A percentile compares a stretch with the other conserved stretches of the same genome.
phyloP scores from a whole-genome alignment of 2,113 vertebrate genomes.

The Gobiocypris rarus region DNA sequence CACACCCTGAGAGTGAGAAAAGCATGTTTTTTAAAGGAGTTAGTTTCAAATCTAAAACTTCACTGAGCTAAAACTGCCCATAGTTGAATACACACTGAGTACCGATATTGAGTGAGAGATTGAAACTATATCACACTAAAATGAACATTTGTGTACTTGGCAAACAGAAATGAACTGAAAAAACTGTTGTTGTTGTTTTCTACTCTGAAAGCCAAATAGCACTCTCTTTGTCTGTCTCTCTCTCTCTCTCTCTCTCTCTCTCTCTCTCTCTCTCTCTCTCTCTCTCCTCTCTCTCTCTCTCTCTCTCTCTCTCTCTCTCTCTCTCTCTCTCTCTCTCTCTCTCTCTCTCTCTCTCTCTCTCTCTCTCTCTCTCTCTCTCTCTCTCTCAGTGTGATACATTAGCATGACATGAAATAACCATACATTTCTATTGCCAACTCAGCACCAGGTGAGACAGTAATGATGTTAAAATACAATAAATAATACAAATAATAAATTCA shows the following conservation, averaged over 20 bases:
- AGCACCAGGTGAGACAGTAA: background rate
- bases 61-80: background rate
- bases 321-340: background rate
- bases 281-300: background rate
- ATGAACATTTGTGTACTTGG: constrained; percentile 21
- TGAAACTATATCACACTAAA: constrained; percentile 12
- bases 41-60: background rate
- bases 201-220: background rate
- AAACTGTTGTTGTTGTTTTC: background rate
- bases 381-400: background rate
- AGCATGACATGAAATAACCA: background rate
- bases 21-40: background rate
- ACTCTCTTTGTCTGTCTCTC: background rate
- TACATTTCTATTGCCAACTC: background rate
- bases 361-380: background rate
- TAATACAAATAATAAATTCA: background rate
- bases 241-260: background rate
- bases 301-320: background rate
- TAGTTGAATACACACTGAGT: constrained; percentile 1
- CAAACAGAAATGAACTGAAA: constrained; percentile 20
- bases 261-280: too few species aligned
- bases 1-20: background rate
- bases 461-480: background rate
- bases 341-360: background rate
- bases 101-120: background rate